These are phyloP conservation scores for Nudaria mundana DNA, from an alignment of 2,888 invertebrate species.

Conservation along the genomic window DNA sequence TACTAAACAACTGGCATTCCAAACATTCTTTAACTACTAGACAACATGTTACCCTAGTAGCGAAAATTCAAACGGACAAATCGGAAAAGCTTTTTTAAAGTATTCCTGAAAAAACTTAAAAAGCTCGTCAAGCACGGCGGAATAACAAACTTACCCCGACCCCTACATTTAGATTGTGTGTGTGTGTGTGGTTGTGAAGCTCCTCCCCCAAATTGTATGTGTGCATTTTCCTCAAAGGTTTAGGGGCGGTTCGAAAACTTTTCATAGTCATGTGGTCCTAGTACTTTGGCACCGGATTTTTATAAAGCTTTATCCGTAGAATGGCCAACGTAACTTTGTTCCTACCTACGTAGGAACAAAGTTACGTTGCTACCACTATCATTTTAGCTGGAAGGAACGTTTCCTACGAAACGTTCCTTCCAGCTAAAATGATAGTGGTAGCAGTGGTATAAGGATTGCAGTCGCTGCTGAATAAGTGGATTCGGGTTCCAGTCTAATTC, in stretches of 20 bases:
- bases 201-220: constrained; percentile 32
- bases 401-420: no score
- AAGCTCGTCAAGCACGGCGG: constrained; percentile 39
- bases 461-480: no score
- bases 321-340: no score
- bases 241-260: constrained; percentile 20
- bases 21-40: constrained; percentile 51
- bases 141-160: constrained; percentile 1
- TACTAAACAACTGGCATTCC: constrained; percentile 46
- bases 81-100: constrained; percentile 74
- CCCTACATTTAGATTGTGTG: constrained; percentile 5
- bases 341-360: no score
- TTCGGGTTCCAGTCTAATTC: no score
- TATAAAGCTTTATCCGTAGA: constrained; percentile 46
- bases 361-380: no score
- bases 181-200: constrained; percentile 23
- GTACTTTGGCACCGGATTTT: constrained; percentile 54
- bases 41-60: constrained; percentile 54
- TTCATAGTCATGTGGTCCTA: constrained; percentile 40
- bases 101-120: constrained; percentile 56
- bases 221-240: constrained; percentile 22
- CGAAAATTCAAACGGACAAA: constrained; percentile 76
- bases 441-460: no score
- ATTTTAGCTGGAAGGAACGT: no score
- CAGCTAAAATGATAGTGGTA: no score